Percentiles rank a stretch among this genome's conserved stretches.
These are phyloP conservation scores for Drosophila meridionalis DNA, from an alignment of 2,888 invertebrate species.

Conservation along the genomic window DNA sequence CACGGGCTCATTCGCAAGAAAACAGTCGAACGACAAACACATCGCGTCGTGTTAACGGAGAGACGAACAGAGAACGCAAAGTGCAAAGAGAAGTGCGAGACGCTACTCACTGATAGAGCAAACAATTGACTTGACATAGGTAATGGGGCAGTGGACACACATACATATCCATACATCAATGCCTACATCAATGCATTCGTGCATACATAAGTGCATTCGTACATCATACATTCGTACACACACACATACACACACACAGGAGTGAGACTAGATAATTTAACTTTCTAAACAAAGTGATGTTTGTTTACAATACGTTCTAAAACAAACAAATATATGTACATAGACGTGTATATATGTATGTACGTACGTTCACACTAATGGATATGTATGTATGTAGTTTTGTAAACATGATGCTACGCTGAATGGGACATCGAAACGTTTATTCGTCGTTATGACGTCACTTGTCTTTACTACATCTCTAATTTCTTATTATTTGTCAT, in stretches of 20 bases:
- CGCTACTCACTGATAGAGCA: slow-evolving; percentile 40
- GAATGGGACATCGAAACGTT: slow-evolving; percentile 15
- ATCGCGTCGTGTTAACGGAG: slow-evolving; percentile 18
- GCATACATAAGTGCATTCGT: neutral
- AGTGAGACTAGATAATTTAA: neutral
- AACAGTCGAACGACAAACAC: slow-evolving; percentile 22
- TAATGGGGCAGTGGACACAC: slow-evolving; percentile 22
- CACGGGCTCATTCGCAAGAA: slow-evolving; percentile 44
- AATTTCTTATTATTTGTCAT: slow-evolving; percentile 57
- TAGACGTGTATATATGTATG: neutral
- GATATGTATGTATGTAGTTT: neutral
- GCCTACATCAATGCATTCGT: neutral
- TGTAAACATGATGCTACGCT: slow-evolving; percentile 6
- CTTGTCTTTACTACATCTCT: slow-evolving; percentile 58
- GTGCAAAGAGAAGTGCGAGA: slow-evolving; percentile 35
- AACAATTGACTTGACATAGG: slow-evolving; percentile 43
- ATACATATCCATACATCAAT: too few relatives aligned
- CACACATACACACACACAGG: neutral
- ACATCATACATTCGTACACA: neutral
- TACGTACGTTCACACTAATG: neutral
- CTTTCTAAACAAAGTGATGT: neutral
- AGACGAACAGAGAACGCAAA: slow-evolving; percentile 17
- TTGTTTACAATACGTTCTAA: neutral
- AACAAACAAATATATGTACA: neutral
- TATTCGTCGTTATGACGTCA: slow-evolving; percentile 70